Evolutionary conservation across 2,888 invertebrate species (phyloP).

Genomic region (Leptura quadrifasciata): DNA sequence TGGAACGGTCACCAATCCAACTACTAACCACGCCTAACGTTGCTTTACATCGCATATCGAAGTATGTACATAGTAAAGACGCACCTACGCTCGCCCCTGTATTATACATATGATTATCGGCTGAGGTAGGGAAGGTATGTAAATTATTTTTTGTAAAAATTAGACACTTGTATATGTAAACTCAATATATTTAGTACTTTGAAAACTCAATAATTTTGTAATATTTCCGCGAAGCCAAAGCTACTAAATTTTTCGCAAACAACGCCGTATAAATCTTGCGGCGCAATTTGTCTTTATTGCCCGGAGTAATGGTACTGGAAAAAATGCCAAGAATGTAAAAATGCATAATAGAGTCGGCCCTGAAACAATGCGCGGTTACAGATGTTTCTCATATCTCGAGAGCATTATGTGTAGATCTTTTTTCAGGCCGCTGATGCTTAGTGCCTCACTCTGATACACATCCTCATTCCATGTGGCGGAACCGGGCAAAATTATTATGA

Average conservation of each 20-base stretch:
- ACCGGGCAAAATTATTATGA: conserved; percentile 43
- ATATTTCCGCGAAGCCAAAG: neutral
- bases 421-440: conserved; percentile 30
- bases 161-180: no score
- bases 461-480: conserved; percentile 45
- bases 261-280: neutral
- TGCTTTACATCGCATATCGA: no score
- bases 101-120: no score
- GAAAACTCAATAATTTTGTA: no score
- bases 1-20: no score
- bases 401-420: conserved; percentile 38
- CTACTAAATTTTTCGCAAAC: neutral
- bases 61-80: no score
- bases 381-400: conserved; percentile 31
- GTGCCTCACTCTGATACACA: conserved; percentile 41
- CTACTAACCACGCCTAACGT: no score
- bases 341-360: conserved; percentile 15
- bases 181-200: no score
- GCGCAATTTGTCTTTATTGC: conserved; percentile 19
- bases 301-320: neutral
- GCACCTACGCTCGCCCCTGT: no score
- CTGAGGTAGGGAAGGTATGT: no score
- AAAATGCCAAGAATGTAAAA: conserved; percentile 16
- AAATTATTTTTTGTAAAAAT: no score
- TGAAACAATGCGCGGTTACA: conserved; percentile 21